Conservation (phyloP, 1,140 invertebrate genomes). For the Leucophenga varia region DNA sequence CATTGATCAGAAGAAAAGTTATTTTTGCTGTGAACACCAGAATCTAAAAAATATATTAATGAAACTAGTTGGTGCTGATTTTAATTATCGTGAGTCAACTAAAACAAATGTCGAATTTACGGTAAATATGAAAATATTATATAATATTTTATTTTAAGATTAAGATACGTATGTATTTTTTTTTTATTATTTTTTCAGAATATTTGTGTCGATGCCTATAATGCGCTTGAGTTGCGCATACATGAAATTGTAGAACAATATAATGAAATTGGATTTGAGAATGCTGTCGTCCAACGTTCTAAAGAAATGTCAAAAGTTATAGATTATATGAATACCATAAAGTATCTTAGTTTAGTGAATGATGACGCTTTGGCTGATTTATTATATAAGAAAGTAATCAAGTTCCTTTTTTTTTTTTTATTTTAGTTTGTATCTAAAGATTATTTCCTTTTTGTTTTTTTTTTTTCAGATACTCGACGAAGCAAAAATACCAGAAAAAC, state of each 20-base stretch:
- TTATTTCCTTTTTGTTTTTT: not conserved
- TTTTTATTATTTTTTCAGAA: slow-evolving; percentile 18
- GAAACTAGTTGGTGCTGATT: slow-evolving; percentile 31
- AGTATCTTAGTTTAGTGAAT: slow-evolving; percentile 15
- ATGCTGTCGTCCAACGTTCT: not conserved
- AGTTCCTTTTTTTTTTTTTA: not conserved
- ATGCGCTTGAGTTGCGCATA: slow-evolving; percentile 27
- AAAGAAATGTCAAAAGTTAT: not conserved
- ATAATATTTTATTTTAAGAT: no score
- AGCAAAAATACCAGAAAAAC: not conserved
- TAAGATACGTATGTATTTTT: no score
- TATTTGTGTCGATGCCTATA: slow-evolving; percentile 25
- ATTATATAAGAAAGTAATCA: slow-evolving; percentile 25
- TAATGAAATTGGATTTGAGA: slow-evolving; percentile 13
- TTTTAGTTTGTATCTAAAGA: not conserved
- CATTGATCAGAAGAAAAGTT: slow-evolving; percentile 18
- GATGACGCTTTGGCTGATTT: slow-evolving; percentile 15
- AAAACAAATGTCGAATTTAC: slow-evolving; percentile 19
- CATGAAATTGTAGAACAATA: slow-evolving; percentile 22
- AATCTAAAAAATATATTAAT: slow-evolving; percentile 35
- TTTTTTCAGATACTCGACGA: not conserved
- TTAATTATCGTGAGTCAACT: slow-evolving; percentile 25
- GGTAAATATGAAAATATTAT: no score
- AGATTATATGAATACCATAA: slow-evolving; percentile 31
- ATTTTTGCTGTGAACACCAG: slow-evolving; percentile 31